Evolutionary conservation across 2,113 vertebrate species (phyloP).

Genomic region (Cyanoramphus novaezelandiae): DNA sequence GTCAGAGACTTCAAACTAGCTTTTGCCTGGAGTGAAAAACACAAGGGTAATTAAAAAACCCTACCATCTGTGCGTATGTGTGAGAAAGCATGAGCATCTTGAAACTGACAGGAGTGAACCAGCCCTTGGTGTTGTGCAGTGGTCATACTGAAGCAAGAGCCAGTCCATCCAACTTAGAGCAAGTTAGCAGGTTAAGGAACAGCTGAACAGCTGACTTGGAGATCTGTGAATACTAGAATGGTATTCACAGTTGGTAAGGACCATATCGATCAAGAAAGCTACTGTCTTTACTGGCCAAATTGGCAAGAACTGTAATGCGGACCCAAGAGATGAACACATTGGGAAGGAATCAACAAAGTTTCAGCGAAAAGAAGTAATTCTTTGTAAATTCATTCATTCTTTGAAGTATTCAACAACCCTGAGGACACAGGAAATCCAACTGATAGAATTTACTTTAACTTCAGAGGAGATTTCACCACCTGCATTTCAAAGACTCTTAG

Average conservation of each 20-base stretch:
- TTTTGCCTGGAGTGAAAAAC: neutral
- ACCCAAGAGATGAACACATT: neutral
- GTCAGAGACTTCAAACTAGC: neutral
- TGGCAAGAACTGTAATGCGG: neutral
- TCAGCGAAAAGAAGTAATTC: neutral
- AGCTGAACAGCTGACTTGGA: rapidly evolving
- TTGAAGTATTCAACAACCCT: neutral
- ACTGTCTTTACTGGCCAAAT: neutral
- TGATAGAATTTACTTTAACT: neutral
- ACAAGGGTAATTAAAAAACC: neutral
- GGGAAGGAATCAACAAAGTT: neutral
- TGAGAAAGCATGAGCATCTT: neutral
- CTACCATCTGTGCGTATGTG: neutral
- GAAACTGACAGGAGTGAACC: neutral
- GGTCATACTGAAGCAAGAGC: neutral
- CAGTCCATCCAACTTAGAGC: neutral
- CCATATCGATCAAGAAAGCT: neutral
- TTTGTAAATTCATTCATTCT: neutral
- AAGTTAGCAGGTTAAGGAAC: neutral
- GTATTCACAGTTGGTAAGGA: neutral
- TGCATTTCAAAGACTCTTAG: neutral
- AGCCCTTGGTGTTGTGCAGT: neutral
- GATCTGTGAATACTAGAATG: neutral
- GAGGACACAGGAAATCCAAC: neutral
- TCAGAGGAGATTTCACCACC: neutral